Evolutionary conservation across 1,140 invertebrate species (phyloP).

Genomic region (Achroia grisella): DNA sequence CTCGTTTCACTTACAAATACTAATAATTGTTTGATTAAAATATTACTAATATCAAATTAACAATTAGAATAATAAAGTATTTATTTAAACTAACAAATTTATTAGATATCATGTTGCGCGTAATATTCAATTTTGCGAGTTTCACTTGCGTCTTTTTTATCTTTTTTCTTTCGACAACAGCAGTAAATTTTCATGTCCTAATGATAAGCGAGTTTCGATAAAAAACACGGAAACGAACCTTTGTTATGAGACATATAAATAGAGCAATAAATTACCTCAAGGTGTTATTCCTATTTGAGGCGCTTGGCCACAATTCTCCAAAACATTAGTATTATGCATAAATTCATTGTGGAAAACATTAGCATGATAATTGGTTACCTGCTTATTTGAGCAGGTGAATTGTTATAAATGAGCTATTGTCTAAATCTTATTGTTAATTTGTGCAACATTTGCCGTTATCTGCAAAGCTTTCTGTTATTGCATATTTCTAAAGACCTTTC

Average conservation of each 20-base stretch:
- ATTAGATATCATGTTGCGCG: no score
- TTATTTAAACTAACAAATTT: no score
- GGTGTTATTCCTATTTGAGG: slow-evolving; percentile 49
- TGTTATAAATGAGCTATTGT: slow-evolving; percentile 36
- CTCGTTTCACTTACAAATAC: slow-evolving; percentile 55
- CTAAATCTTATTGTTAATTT: slow-evolving; percentile 43
- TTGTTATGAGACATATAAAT: slow-evolving; percentile 59
- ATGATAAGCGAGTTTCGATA: slow-evolving; percentile 53
- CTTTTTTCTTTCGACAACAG: slow-evolving; percentile 16
- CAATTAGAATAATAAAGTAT: no score
- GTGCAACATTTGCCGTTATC: slow-evolving; percentile 39
- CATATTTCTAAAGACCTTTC: slow-evolving; percentile 30
- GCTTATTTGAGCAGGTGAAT: slow-evolving; percentile 51
- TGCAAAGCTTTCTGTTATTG: slow-evolving; percentile 21
- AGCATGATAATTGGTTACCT: slow-evolving; percentile 68
- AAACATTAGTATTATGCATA: slow-evolving; percentile 49
- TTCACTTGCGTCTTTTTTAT: slow-evolving; percentile 14
- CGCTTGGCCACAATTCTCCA: slow-evolving; percentile 60
- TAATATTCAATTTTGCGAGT: slow-evolving; percentile 4
- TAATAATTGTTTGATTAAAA: slow-evolving; percentile 51
- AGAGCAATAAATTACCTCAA: slow-evolving; percentile 66
- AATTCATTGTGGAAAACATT: slow-evolving; percentile 51
- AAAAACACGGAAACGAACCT: slow-evolving; percentile 67
- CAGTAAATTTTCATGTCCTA: slow-evolving; percentile 48
- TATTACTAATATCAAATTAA: not conserved